These are phyloP conservation scores for Oceanites oceanicus DNA, from an alignment of 2,113 vertebrate species.

Conservation along the genomic window DNA sequence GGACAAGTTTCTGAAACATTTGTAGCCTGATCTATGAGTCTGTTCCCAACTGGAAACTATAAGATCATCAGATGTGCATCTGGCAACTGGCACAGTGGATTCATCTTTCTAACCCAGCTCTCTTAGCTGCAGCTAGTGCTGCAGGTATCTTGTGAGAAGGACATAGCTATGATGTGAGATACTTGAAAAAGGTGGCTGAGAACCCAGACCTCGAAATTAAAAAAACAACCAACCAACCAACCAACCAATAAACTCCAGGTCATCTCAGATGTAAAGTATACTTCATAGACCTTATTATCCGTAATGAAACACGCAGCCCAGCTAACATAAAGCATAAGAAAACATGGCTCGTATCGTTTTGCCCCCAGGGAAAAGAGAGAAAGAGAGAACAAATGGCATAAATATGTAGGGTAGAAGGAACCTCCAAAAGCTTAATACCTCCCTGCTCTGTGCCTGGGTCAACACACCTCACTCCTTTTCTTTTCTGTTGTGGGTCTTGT, in stretches of 20 bases:
- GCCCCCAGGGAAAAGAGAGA: not conserved
- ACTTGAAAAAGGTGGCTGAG: not conserved
- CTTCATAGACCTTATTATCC: not conserved
- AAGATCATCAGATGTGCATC: not conserved
- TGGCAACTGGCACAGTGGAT: not conserved
- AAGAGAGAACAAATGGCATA: not conserved
- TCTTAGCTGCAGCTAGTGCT: not conserved
- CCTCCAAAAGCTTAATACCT: not conserved
- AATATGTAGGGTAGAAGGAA: not conserved
- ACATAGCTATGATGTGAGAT: not conserved
- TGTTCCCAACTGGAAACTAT: not conserved
- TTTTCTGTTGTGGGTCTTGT: not conserved
- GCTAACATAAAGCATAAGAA: not conserved
- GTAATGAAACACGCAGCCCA: conserved; percentile 8
- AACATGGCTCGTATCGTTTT: not conserved
- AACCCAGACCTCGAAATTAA: not conserved
- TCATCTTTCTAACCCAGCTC: not conserved
- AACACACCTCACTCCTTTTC: not conserved
- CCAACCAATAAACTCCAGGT: not conserved
- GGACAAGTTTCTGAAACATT: not conserved
- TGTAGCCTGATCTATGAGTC: not conserved
- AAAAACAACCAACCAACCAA: not conserved
- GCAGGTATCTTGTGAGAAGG: not conserved
- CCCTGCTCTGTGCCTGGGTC: not conserved
- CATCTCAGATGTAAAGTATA: not conserved